Conservation (phyloP, 2,113 vertebrate genomes). For the Numida meleagris region DNA sequence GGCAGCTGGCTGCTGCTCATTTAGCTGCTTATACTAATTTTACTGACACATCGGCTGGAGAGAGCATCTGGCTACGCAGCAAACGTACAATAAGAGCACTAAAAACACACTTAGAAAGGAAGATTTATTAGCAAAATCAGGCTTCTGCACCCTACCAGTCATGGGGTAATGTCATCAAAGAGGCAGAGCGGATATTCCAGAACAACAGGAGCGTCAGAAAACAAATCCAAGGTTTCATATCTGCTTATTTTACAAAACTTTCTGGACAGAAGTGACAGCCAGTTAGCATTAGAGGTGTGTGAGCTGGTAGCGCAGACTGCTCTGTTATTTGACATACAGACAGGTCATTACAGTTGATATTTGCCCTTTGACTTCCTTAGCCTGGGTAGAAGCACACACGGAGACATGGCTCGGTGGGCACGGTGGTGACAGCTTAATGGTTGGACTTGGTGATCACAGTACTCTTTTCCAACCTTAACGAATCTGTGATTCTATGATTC, state of each 20-base stretch:
- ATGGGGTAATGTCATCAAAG: fast-evolving
- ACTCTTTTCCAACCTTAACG: too few relatives aligned
- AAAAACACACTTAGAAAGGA: background rate
- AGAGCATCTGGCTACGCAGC: background rate
- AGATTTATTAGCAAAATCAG: background rate
- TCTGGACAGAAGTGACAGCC: too few relatives aligned
- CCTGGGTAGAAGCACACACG: too few relatives aligned
- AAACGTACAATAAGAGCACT: background rate
- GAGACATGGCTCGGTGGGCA: too few relatives aligned
- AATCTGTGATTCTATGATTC: too few relatives aligned
- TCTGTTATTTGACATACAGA: background rate
- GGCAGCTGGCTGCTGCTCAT: background rate
- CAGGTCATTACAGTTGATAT: fast-evolving
- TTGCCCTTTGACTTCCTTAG: background rate
- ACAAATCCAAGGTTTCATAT: too few relatives aligned
- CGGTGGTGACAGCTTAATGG: too few relatives aligned
- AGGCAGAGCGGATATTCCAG: background rate
- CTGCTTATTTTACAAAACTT: too few relatives aligned
- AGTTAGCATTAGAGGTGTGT: too few relatives aligned
- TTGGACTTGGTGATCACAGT: too few relatives aligned
- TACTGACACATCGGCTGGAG: background rate
- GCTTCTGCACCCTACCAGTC: background rate
- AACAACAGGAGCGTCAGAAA: background rate
- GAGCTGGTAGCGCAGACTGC: background rate
- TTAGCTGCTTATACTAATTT: background rate